Percentiles rank a stretch among this genome's conserved stretches.
Conservation (phyloP, 64 coral and sea anemone genomes). For the Stichodactyla helianthus region DNA sequence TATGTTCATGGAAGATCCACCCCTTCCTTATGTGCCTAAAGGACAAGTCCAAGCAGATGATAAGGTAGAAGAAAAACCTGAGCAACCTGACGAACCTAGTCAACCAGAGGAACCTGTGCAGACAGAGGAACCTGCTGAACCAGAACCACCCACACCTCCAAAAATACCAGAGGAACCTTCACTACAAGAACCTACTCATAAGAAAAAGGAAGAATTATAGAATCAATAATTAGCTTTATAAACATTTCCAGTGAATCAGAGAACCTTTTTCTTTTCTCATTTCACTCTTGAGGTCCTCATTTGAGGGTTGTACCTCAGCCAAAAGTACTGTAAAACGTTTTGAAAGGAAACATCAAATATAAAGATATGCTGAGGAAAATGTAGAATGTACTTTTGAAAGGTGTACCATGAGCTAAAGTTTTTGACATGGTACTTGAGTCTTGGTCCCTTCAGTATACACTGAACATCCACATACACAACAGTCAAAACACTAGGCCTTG, state of each 20-base stretch:
- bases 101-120: not conserved
- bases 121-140: not conserved
- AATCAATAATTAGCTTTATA: not conserved
- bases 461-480: not conserved
- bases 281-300: not conserved
- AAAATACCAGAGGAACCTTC: slow-evolving; percentile 5
- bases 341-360: too few relatives aligned
- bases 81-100: not conserved
- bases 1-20: slow-evolving; percentile 74
- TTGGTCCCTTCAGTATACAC: not conserved
- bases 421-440: not conserved
- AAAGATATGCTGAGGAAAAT: too few relatives aligned
- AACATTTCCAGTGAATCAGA: not conserved
- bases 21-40: slow-evolving; percentile 35
- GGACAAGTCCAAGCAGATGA: not conserved
- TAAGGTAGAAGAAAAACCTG: not conserved
- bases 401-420: not conserved
- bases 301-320: not conserved
- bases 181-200: not conserved
- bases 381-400: too few relatives aligned
- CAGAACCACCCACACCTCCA: not conserved
- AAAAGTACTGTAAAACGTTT: not conserved
- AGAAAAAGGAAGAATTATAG: slow-evolving; percentile 6
- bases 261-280: not conserved
- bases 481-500: not conserved